Evolutionary conservation across 2,888 invertebrate species (phyloP).

Genomic region (Zaprionus bogoriensis): DNA sequence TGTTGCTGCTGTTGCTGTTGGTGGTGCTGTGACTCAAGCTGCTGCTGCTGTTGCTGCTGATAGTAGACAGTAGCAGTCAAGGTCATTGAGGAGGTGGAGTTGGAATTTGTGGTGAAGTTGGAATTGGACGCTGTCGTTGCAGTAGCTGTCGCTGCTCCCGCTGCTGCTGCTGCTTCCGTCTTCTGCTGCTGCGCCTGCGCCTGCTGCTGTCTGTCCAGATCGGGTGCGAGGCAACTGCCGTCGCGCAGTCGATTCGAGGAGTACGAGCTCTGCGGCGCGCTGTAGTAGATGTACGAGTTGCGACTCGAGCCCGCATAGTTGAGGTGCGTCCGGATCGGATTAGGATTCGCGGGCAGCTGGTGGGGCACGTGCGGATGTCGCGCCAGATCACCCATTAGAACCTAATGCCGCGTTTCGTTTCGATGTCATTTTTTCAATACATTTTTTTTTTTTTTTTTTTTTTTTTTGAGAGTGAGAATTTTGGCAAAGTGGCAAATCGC

Average conservation of each 20-base stretch:
- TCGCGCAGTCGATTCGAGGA: conserved; percentile 67
- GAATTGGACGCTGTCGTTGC: conserved; percentile 13
- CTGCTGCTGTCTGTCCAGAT: conserved; percentile 11
- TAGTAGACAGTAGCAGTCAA: conserved; percentile 69
- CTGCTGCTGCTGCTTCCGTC: conserved; percentile 22
- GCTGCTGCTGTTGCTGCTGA: conserved; percentile 55
- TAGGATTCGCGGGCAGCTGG: conserved; percentile 5
- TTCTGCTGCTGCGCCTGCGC: conserved; percentile 21
- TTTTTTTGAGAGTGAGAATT: conserved; percentile 1
- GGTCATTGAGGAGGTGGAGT: conserved; percentile 46
- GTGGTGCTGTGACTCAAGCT: conserved; percentile 47
- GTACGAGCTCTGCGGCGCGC: conserved; percentile 67
- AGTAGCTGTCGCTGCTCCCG: conserved; percentile 7
- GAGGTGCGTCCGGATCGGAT: conserved; percentile 18
- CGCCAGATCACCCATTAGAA: conserved; percentile 44
- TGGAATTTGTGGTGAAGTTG: conserved; percentile 1
- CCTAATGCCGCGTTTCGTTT: conserved; percentile 19
- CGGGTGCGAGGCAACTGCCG: conserved; percentile 8
- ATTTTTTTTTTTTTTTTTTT: background rate
- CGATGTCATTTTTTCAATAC: background rate
- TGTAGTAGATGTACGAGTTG: conserved; percentile 50
- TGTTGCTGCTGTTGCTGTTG: conserved; percentile 25
- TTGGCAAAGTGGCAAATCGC: conserved; percentile 26
- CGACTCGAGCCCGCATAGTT: conserved; percentile 12
- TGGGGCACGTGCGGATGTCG: conserved; percentile 7